Base-by-base conservation (phyloP, 2,113 vertebrate species). In the Perognathus longimembris region DNA sequence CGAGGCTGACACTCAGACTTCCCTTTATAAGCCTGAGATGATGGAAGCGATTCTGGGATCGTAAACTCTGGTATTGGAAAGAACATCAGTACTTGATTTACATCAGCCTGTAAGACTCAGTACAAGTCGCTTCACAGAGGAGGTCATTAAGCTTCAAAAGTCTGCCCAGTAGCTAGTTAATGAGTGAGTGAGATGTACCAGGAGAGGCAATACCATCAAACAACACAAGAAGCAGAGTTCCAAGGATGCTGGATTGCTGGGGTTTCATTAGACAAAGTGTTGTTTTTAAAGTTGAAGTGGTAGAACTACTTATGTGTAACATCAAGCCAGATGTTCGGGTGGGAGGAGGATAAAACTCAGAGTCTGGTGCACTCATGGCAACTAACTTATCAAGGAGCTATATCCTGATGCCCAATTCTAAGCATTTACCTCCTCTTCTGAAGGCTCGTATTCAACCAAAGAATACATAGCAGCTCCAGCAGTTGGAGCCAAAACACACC, bases 391-490 rank as follows among this genome's bases (percentile, higher is more conserved):
- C n/a, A 22, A 15, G 8, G 34, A 36, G n/a, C 34, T 22, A 36
- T 22, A 17, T 36, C 34, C 20, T 1, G 3, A 36, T 22, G 78
- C 61, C 57, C 6, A 38, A 95, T 81, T 66, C 7, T 71, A 83
- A 89, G n/a, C 24, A 67, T 93, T 81, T 85, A 84, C 14, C 18
- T 50, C 36, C 28, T 92, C 54, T 7, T 85, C 88, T 91, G 61
- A 90, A 92, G 83, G 92, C 42, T 0, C 30, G 34, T 78, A 15
- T 85, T 54, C 94, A 88, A 26, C n/a, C 75, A 45, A 92, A 85
- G 26, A 18, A 34, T 38, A 14, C 5, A 78, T 14, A 73, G 5
- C 66, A 69, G 61, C 50, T 74, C 7, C 75, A 54, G 36, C 36
- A 92, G 7, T 70, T 20, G 36, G 34, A 78, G 7, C 32, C 78